Conservation (phyloP, 1,140 invertebrate species). For the Zelostemma sp. region DNA sequence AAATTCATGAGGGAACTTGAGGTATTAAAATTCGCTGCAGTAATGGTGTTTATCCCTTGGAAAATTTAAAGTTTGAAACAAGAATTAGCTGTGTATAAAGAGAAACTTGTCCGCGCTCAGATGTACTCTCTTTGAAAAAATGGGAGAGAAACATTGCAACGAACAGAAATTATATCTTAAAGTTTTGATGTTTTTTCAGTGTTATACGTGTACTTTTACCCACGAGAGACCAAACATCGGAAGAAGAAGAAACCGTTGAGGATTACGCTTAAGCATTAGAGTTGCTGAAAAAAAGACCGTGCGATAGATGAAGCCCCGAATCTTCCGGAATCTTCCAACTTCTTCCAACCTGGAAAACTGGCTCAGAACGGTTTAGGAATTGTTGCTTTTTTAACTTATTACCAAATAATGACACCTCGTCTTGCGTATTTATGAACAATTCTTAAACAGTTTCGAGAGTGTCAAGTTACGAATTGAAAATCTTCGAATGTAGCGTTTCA, state of each 20-base stretch:
- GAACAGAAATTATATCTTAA: too few relatives aligned
- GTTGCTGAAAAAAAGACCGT: not conserved
- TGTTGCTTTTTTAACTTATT: constrained; percentile 8
- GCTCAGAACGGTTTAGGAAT: not conserved
- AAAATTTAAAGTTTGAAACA: too few relatives aligned
- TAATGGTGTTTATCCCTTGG: too few relatives aligned
- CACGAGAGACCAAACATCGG: constrained; percentile 34
- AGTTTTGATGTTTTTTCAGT: too few relatives aligned
- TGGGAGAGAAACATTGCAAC: too few relatives aligned
- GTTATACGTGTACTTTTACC: constrained; percentile 40
- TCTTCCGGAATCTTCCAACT: not conserved
- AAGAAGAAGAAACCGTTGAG: constrained; percentile 35
- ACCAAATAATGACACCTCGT: not conserved
- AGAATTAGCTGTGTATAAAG: too few relatives aligned
- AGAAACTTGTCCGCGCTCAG: too few relatives aligned
- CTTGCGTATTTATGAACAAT: not conserved
- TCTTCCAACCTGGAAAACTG: not conserved
- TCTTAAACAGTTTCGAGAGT: not conserved
- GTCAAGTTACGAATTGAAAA: not conserved
- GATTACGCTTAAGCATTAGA: constrained; percentile 36
- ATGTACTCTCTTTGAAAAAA: too few relatives aligned
- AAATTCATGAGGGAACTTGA: too few relatives aligned
- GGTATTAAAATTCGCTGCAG: too few relatives aligned
- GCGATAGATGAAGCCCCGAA: not conserved
- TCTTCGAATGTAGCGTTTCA: not conserved